phyloP scores from a whole-genome alignment of 1,140 invertebrate genomes.

The Drosophila melanica region DNA sequence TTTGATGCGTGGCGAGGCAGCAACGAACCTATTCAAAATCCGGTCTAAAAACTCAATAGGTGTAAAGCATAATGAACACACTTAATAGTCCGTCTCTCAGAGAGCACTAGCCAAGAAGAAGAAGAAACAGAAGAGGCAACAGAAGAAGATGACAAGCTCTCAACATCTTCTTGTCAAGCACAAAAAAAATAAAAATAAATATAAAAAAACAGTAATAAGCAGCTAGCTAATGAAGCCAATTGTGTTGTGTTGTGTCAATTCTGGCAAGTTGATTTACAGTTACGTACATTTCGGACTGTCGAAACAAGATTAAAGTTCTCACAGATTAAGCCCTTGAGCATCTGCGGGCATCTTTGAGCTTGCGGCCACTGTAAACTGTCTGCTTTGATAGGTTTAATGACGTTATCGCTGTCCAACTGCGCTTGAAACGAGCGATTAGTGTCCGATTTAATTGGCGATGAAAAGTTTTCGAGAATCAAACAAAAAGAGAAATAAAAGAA shows the following conservation, averaged over 20 bases:
- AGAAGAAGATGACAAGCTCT: slow-evolving; percentile 5
- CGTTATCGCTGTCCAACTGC: slow-evolving; percentile 15
- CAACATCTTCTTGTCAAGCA: not conserved
- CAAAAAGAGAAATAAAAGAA: not conserved
- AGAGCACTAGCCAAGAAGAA: not conserved
- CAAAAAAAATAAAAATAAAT: no score
- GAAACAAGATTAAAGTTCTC: slow-evolving; percentile 53
- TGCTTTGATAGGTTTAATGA: slow-evolving; percentile 25
- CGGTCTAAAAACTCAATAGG: slow-evolving; percentile 71
- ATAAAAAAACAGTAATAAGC: slow-evolving; percentile 12
- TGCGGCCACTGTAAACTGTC: not conserved
- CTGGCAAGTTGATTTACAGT: slow-evolving; percentile 68
- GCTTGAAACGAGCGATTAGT: slow-evolving; percentile 16
- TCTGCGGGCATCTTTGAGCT: not conserved
- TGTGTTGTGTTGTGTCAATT: slow-evolving; percentile 48
- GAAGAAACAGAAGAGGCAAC: not conserved
- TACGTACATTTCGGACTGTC: slow-evolving; percentile 43
- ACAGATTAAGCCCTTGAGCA: not conserved
- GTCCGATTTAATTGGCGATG: slow-evolving; percentile 33
- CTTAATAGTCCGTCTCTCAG: slow-evolving; percentile 18
- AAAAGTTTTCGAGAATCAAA: slow-evolving; percentile 1
- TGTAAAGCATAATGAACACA: slow-evolving; percentile 67
- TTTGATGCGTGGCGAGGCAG: slow-evolving; percentile 64
- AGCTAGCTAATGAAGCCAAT: slow-evolving; percentile 58
- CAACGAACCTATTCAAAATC: slow-evolving; percentile 48